Conservation (phyloP, 2,113 vertebrate species). For the Baryphthengus martii region DNA sequence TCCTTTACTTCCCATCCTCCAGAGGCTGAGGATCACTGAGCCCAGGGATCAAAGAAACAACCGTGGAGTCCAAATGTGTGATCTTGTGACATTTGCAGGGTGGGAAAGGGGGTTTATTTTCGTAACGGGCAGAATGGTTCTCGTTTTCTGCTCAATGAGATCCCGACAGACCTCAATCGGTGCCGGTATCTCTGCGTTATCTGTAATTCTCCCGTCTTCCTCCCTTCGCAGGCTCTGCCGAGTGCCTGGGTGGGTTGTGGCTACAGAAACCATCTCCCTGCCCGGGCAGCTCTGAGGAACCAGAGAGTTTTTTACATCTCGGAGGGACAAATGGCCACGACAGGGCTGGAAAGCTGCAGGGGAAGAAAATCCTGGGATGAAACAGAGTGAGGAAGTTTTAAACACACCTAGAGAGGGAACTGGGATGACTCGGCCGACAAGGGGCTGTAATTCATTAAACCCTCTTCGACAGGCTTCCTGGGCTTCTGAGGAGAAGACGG, state of each 20-base stretch:
- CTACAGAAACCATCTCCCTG: not conserved
- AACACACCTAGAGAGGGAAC: not conserved
- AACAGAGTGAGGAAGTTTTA: not conserved
- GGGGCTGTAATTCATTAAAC: not conserved
- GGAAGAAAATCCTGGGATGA: not conserved
- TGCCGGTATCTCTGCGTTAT: not conserved
- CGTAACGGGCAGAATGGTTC: not conserved
- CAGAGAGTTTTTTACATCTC: not conserved
- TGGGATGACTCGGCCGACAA: not conserved
- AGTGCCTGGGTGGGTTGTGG: fast-evolving
- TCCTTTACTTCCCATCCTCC: not conserved
- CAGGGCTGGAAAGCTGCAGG: not conserved
- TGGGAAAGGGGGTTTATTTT: not conserved
- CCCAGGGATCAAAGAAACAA: too few species aligned
- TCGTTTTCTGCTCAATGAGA: not conserved
- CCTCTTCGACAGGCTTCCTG: not conserved
- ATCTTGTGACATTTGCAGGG: fast-evolving
- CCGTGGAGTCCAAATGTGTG: not conserved
- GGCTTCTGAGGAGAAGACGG: not conserved
- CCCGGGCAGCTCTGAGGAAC: not conserved
- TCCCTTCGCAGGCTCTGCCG: not conserved
- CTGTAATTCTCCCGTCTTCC: not conserved
- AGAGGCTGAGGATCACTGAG: fast-evolving
- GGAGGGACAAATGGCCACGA: not conserved
- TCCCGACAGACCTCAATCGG: not conserved